Percentiles rank a stretch among this genome's conserved stretches.
Evolutionary conservation across 1,140 invertebrate species (phyloP).

Genomic region (Drosophila subpulchrella): DNA sequence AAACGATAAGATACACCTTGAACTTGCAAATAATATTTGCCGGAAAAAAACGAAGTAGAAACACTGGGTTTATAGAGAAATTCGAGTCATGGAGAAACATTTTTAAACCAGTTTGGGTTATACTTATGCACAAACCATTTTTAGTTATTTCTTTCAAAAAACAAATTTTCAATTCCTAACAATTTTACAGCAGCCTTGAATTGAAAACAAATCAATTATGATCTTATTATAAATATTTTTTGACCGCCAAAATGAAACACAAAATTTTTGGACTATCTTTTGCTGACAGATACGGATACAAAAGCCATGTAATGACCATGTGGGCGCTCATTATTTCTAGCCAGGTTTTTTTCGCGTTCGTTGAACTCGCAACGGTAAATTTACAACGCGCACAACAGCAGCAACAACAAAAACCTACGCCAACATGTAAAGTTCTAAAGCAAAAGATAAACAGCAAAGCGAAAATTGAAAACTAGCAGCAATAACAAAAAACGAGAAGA

Average conservation of each 20-base stretch:
- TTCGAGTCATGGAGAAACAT: too few species aligned
- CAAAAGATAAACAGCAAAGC: conserved; percentile 76
- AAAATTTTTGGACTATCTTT: conserved; percentile 5
- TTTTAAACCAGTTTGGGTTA: too few species aligned
- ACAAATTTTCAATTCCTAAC: not conserved
- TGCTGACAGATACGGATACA: conserved; percentile 24
- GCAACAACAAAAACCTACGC: conserved; percentile 66
- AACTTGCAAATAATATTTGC: too few species aligned
- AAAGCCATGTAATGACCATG: conserved; percentile 54
- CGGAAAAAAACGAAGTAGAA: too few species aligned
- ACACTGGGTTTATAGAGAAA: too few species aligned
- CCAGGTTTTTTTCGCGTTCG: conserved; percentile 59
- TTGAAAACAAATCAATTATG: not conserved
- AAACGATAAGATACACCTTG: not conserved
- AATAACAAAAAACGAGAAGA: conserved; percentile 29
- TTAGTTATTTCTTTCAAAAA: not conserved
- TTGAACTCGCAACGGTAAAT: conserved; percentile 78
- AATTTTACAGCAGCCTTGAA: not conserved
- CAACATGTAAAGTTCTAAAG: conserved; percentile 82
- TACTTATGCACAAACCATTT: not conserved
- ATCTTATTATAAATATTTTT: not conserved
- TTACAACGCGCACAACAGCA: conserved; percentile 60
- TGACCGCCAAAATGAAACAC: not conserved
- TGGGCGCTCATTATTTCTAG: conserved; percentile 61
- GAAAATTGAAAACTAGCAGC: conserved; percentile 65